Base-by-base conservation (phyloP, 2,797 vertebrate genomes). In the Cryptoblepharus egeriae region DNA sequence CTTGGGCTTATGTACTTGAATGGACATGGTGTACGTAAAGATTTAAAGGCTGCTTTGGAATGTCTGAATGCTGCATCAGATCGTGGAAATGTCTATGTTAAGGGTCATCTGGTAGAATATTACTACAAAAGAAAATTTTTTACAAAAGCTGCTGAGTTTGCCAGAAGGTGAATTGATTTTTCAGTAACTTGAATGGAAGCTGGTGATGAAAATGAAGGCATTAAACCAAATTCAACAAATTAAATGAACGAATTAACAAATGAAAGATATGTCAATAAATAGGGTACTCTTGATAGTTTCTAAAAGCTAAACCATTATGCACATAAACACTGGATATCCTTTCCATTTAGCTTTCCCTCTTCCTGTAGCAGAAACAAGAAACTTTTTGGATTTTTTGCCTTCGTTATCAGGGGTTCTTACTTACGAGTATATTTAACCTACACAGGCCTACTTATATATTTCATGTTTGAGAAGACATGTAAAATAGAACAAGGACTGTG, bases 1-100 rank as follows among this genome's bases (percentile, higher is more conserved):
- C 93, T 97, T 68, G 96, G 96, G 1, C 82, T 97, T 82, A 96
- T 97, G 96, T 97, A 97, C 90, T 92, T 97, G 32, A 90, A 94
- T 0, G 97, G 97, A 39, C 93, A 94, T 20, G 97, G 96, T 22
- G 57, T 91, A 80, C 11, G 0, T 70, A 92, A 81, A 79, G 90
- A 97, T 63, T 88, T 75, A 0, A 83, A 95, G 0, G 94, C 93
- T 24, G 96, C 96, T 78, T 78, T 96, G 87, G 85, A 95, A 2
- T 95, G 92, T 85, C 85, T 97, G 76, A 90, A 90, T 88, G 94
- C 94, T 88, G 96, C 97, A 2, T 92, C 97, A 0, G 77, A 93
- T 76, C 92, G 90, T 63, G 97, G 96, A n/a, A 97, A 96, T 1
- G 85, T 94, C 79, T 97, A 96, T 1, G 96, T 96, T 70, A 95